Percentiles rank a stretch among this genome's conserved stretches.
These are phyloP conservation scores for Gasterosteus aculeatus DNA, from an alignment of 2,113 vertebrate genomes.

Conservation along the genomic window DNA sequence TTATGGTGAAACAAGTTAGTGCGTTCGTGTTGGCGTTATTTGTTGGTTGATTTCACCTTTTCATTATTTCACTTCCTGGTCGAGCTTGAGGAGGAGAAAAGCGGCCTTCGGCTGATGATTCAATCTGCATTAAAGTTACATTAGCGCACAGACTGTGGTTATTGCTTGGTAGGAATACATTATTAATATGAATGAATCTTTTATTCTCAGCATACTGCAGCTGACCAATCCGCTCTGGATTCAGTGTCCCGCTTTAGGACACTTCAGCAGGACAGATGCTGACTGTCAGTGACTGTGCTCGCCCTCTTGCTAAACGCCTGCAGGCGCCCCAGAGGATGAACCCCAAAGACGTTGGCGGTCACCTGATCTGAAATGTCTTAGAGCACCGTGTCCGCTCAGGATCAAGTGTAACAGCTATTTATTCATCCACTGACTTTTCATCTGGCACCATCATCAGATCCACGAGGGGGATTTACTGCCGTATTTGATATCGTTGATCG, in stretches of 20 bases:
- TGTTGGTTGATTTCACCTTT: neutral
- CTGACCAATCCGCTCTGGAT: conserved; percentile 15
- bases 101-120: neutral
- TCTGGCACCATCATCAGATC: neutral
- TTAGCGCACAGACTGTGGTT: neutral
- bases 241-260: conserved; percentile 28
- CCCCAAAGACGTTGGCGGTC: neutral
- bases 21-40: neutral
- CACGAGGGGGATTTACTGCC: neutral
- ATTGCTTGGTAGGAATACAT: neutral
- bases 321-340: neutral
- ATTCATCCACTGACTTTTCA: neutral
- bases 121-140: neutral
- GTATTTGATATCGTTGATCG: neutral
- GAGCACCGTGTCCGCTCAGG: neutral
- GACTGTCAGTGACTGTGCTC: conserved; percentile 15
- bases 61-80: neutral
- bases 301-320: conserved; percentile 12
- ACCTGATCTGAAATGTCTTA: neutral
- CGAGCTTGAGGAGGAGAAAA: neutral
- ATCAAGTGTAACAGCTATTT: neutral
- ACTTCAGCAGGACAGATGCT: conserved; percentile 43
- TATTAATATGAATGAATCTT: neutral
- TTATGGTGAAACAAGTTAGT: neutral
- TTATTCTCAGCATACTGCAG: neutral